Conservation (phyloP, 2,888 invertebrate species). For the Lasioglossum morio region DNA sequence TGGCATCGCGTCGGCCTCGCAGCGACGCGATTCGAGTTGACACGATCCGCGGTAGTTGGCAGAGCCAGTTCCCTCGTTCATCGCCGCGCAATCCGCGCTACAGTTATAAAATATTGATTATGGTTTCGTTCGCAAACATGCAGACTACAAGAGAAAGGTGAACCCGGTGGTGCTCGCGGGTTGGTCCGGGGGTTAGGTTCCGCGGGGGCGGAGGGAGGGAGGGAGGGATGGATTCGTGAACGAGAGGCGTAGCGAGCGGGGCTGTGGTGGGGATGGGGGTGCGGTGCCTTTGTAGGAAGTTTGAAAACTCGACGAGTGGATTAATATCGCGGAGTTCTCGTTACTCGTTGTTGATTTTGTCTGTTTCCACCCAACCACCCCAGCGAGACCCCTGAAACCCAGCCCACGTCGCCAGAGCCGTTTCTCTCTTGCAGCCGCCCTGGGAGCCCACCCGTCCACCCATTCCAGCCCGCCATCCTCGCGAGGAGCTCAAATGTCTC, state of each 20-base stretch:
- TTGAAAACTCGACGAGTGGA: conserved; percentile 85
- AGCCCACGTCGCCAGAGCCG: conserved; percentile 47
- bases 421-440: conserved; percentile 64
- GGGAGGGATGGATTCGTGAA: conserved; percentile 10
- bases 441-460: conserved; percentile 65
- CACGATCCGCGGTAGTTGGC: conserved; percentile 6
- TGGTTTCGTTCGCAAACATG: conserved; percentile 83
- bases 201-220: not conserved
- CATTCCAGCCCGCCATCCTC: conserved; percentile 67
- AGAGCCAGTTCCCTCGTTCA: conserved; percentile 9
- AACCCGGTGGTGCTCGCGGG: conserved; percentile 42
- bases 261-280: conserved; percentile 47
- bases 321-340: conserved; percentile 85
- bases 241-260: conserved; percentile 7
- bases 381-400: conserved; percentile 69
- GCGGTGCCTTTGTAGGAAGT: conserved; percentile 84
- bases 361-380: conserved; percentile 80
- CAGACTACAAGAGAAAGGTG: conserved; percentile 69
- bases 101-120: conserved; percentile 82
- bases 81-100: conserved; percentile 34
- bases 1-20: not conserved
- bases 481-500: conserved; percentile 84
- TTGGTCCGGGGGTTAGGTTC: not conserved
- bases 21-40: conserved; percentile 8
- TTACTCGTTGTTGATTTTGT: conserved; percentile 85